A percentile compares a stretch with the other conserved stretches of the same genome.
These are phyloP conservation scores for Petroica traversi DNA, from an alignment of 2,113 vertebrate genomes.

Conservation along the genomic window DNA sequence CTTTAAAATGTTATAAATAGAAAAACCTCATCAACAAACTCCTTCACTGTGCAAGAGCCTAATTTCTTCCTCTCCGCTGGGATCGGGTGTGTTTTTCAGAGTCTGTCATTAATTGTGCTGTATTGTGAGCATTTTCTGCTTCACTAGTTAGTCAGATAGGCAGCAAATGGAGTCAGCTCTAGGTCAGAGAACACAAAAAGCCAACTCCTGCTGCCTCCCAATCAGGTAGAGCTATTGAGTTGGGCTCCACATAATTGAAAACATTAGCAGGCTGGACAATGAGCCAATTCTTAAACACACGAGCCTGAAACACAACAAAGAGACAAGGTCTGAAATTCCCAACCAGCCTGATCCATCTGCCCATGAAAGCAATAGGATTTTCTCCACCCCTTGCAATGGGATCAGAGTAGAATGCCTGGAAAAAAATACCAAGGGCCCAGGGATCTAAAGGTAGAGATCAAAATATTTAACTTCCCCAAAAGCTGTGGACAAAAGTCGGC, in stretches of 20 bases:
- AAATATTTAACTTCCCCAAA: neutral
- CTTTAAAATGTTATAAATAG: slow-evolving; percentile 21
- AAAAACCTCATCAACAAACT: slow-evolving; percentile 49
- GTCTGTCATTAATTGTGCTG: slow-evolving; percentile 80
- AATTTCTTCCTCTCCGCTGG: slow-evolving; percentile 55
- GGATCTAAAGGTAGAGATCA: neutral
- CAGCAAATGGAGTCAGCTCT: slow-evolving; percentile 69
- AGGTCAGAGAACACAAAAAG: slow-evolving; percentile 71
- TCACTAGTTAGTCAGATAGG: slow-evolving; percentile 75
- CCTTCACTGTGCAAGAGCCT: slow-evolving; percentile 42
- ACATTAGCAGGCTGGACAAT: slow-evolving; percentile 35
- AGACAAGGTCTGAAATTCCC: neutral
- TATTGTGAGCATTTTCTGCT: slow-evolving; percentile 87
- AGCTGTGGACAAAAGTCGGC: neutral
- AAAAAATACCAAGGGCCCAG: neutral
- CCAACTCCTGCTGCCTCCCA: slow-evolving; percentile 53
- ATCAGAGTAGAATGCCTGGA: neutral
- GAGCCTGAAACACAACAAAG: neutral
- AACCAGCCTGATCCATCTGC: neutral
- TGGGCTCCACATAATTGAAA: slow-evolving; percentile 44
- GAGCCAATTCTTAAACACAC: slow-evolving; percentile 17
- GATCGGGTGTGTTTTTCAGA: slow-evolving; percentile 76
- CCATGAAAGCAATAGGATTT: neutral
- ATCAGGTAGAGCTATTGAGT: slow-evolving; percentile 41
- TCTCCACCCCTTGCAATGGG: neutral